Evolutionary conservation across 1,140 invertebrate genomes (phyloP).

Genomic region (Oreohelix idahoensis): DNA sequence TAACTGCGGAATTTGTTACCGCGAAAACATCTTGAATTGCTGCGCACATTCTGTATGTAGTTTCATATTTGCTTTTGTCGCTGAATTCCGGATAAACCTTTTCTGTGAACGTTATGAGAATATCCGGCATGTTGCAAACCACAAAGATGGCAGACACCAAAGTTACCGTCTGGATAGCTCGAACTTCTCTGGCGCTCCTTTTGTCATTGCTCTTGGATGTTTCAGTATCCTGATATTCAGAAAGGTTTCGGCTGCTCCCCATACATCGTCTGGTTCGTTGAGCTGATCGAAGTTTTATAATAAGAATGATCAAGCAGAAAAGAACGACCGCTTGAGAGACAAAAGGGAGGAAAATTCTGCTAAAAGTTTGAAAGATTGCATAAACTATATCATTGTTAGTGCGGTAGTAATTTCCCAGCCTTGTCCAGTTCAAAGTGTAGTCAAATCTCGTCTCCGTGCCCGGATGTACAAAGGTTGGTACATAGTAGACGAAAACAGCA

Average conservation of each 20-base stretch:
- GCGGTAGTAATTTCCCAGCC: conserved; percentile 4
- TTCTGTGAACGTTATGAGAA: not conserved
- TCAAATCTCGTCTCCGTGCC: conserved; percentile 5
- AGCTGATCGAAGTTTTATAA: not conserved
- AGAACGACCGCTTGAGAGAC: conserved; percentile 31
- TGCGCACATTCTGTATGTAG: not conserved
- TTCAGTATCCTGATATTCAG: not conserved
- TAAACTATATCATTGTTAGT: not conserved
- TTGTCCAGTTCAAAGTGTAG: not conserved
- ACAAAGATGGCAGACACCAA: conserved; percentile 8
- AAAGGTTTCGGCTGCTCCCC: not conserved
- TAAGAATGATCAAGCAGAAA: conserved; percentile 14
- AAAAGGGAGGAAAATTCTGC: conserved; percentile 17
- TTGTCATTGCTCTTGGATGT: not conserved
- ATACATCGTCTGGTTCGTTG: not conserved
- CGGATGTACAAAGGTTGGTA: not conserved
- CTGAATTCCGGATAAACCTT: not conserved
- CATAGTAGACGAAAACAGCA: not conserved
- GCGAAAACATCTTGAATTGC: not conserved
- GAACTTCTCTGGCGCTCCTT: not conserved
- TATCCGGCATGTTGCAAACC: not conserved
- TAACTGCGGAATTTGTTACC: not conserved
- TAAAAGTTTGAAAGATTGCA: conserved; percentile 7
- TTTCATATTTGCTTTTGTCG: not conserved
- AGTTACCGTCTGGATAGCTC: not conserved